Base-by-base conservation (phyloP, 2,888 invertebrate genomes). In the Galeruca laticollis region DNA sequence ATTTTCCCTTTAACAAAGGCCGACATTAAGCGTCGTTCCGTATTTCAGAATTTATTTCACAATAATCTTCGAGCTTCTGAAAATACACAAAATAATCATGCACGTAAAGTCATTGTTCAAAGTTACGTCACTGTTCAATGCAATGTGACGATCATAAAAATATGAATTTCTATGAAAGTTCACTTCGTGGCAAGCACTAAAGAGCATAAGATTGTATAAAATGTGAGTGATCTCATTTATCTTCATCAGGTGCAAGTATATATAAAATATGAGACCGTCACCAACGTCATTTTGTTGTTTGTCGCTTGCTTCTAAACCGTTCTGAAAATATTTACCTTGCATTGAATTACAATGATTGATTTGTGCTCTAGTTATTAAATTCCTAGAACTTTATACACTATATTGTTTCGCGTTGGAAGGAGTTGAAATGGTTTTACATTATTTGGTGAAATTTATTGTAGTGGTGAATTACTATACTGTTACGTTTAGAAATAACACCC, bases 221-320 rank as follows among this genome's bases (percentile, higher is more conserved):
- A 62, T 57, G 62, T 68, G 40, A 69, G 49, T 49, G 69, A 69
- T 69, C 54, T 26, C 64, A 65, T 69, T 60, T 69, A 69, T 69
- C 69, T 65, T 69, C 69, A 60, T 69, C 69, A 65, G 21, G 40
- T 63, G 37, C 54, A 56, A 31, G 43, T 21, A 21, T 35, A 63
- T 54, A 56, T 47, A 18, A 47, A 8, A 26, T 31, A 57, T 56
- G 52, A 18, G 31, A 54, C 31, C 54, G 54, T 63, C 52, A 47
- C 8, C 21, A n/a, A n/a, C 20, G 37, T n/a, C 9, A 61, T 35
- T 63, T 31, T 54, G 20, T 31, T 11, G 15, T 63, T 18, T 56
- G 62, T 37, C 63, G 40, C 18, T 33, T 10, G 31, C 18, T 47
- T 33, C 47, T 49, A 49, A 15, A 18, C 33, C 31, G 49, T 26